A percentile compares a stretch with the other conserved stretches of the same genome.
Conservation (phyloP, 2,113 vertebrate species). For the Labeo rohita region DNA sequence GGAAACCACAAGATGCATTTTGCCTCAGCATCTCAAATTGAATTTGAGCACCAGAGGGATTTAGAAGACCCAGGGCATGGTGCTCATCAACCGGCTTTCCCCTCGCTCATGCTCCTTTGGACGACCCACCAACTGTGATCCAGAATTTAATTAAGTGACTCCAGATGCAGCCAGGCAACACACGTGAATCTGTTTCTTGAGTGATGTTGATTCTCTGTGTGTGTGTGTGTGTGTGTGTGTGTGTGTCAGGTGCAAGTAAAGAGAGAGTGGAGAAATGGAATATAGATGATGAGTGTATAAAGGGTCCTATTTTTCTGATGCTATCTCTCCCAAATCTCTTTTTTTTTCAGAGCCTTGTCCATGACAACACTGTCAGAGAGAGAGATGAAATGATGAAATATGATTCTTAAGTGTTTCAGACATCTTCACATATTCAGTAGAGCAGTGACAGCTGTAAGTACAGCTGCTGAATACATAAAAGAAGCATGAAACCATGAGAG, state of each 20-base stretch:
- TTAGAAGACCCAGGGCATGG: background rate
- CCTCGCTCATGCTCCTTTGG: background rate
- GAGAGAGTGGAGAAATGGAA: background rate
- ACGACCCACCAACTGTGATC: background rate
- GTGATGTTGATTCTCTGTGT: background rate
- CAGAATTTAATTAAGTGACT: conserved; percentile 12
- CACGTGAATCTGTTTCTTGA: background rate
- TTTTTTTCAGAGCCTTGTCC: background rate
- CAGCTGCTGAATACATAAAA: conserved; percentile 4
- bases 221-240: too few species aligned
- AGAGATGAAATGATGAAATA: background rate
- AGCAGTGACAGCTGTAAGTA: background rate
- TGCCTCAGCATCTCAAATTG: background rate
- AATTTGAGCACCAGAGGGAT: conserved; percentile 21
- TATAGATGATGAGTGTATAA: background rate
- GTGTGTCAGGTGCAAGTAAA: background rate
- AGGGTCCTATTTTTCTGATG: conserved; percentile 1
- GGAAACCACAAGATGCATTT: background rate
- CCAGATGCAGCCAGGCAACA: conserved; percentile 10
- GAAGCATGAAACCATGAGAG: background rate
- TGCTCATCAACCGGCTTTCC: conserved; percentile 8
- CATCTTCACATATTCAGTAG: conserved; percentile 16
- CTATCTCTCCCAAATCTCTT: background rate
- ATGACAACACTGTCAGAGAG: background rate
- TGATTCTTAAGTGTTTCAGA: background rate